A percentile compares a stretch with the other conserved stretches of the same genome.
phyloP scores from a whole-genome alignment of 1,140 invertebrate species.

The Lordiphosa clarofinis region DNA sequence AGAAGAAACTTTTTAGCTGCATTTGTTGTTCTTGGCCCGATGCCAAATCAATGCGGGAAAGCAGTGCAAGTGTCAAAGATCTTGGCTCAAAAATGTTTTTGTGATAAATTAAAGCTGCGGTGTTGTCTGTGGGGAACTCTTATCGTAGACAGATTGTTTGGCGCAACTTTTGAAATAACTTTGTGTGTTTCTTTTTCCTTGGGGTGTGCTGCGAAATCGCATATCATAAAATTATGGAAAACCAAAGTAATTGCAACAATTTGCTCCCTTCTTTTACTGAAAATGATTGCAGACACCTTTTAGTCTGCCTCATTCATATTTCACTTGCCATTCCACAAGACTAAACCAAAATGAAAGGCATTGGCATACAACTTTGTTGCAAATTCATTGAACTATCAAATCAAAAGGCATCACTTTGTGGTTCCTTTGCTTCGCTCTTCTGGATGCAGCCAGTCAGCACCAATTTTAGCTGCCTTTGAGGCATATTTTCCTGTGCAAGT shows the following conservation, averaged over 20 bases:
- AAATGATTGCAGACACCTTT: too few species aligned
- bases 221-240: too few species aligned
- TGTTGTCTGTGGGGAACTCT: conserved; percentile 30
- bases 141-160: conserved; percentile 15
- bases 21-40: conserved; percentile 6
- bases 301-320: too few species aligned
- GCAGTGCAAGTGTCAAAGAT: conserved; percentile 40
- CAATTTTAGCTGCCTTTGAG: conserved; percentile 7
- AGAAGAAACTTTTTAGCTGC: conserved; percentile 6
- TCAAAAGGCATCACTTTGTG: background rate
- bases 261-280: too few species aligned
- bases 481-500: conserved; percentile 20
- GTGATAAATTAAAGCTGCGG: conserved; percentile 46
- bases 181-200: too few species aligned
- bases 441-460: conserved; percentile 1
- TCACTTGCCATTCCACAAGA: background rate
- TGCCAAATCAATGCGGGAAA: conserved; percentile 11
- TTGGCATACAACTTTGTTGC: conserved; percentile 17
- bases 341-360: background rate
- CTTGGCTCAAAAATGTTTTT: conserved; percentile 23
- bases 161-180: too few species aligned
- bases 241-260: too few species aligned
- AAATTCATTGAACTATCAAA: conserved; percentile 34
- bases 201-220: too few species aligned
- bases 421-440: background rate